Base-by-base conservation (phyloP, 37 sponge, comb jelly and placozoan genomes). In the Mnemiopsis leidyi region DNA sequence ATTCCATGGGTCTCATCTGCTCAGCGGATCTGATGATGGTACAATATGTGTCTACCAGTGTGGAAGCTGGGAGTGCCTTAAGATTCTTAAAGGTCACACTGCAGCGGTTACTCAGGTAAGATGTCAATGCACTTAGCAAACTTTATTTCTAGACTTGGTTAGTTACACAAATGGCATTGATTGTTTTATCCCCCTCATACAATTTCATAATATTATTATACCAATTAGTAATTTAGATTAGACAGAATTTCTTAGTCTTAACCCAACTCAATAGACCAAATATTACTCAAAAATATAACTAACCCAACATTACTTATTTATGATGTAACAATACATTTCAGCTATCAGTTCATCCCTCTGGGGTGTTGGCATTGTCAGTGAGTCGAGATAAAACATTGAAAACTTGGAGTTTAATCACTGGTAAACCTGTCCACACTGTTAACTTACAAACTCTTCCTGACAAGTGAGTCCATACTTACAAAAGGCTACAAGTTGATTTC, bases 351-450 rank as follows among this genome's bases (percentile, higher is more conserved):
- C 90, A 85, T 25, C 90, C 90, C 61, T 85, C 90, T 85, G 90
- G 90, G 5, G 90, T 85, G n/a, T 25, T 85, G 29, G 90, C 90
- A 28, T 40, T 85, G 90, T 85, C 90, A 26, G 90, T 85, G 0
- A 85, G 90, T 39, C 33, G 35, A 26, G 90, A 85, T 39, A 85
- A 85, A 39, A 85, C 90, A 2, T 28, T 85, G 3, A 85, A 85
- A 40, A 85, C 90, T 36, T 85, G 90, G 90, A 85, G 90, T 85
- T 61, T 85, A 1, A 85, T 85, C 40, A 85, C 90, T 85, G 90
- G 90, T n/a, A 85, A 33, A 39, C 36, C 90, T 36, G 90, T 85
- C 18, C 90, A 85, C 23, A 85, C 90, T 40, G 90, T 85, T 28
- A 85, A 85, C 61, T 25, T 85, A n/a, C 40, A 38, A 29, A 40